These are phyloP conservation scores for Tenthredo notha DNA, from an alignment of 2,888 invertebrate genomes.

Conservation along the genomic window DNA sequence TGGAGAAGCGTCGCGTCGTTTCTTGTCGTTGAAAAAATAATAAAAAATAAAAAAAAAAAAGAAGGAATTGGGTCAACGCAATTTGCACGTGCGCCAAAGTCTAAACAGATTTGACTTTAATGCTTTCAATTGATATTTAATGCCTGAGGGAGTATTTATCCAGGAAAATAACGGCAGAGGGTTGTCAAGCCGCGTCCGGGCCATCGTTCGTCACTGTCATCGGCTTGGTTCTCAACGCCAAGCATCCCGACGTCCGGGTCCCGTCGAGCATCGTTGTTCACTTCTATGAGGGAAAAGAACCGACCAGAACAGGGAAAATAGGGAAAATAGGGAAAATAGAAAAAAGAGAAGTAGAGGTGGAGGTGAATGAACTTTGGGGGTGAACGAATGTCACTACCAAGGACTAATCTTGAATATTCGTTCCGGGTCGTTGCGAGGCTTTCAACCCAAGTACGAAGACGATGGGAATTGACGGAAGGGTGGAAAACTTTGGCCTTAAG, in stretches of 20 bases:
- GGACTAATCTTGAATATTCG: slow-evolving; percentile 45
- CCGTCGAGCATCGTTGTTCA: slow-evolving; percentile 17
- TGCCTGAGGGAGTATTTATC: slow-evolving; percentile 17
- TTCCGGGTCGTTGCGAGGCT: slow-evolving; percentile 45
- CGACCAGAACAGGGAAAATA: not conserved
- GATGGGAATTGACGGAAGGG: slow-evolving; percentile 45
- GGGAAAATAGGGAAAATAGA: not conserved
- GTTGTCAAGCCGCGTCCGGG: not conserved
- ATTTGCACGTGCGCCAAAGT: slow-evolving; percentile 27
- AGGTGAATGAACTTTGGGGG: slow-evolving; percentile 45
- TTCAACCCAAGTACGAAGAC: slow-evolving; percentile 39
- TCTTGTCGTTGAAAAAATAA: not conserved
- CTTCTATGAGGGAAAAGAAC: not conserved
- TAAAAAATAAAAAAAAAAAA: too few species aligned
- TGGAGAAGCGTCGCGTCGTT: not conserved
- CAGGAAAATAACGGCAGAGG: slow-evolving; percentile 13
- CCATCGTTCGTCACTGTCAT: slow-evolving; percentile 37
- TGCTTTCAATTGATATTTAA: slow-evolving; percentile 37
- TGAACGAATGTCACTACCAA: slow-evolving; percentile 40
- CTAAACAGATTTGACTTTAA: slow-evolving; percentile 34
- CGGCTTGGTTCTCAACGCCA: slow-evolving; percentile 6
- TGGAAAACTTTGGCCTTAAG: slow-evolving; percentile 38
- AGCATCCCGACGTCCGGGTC: not conserved
- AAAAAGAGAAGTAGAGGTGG: not conserved
- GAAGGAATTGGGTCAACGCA: slow-evolving; percentile 43